These are phyloP conservation scores for Desmodus rotundus DNA, from an alignment of 2,113 vertebrate genomes.

Conservation along the genomic window DNA sequence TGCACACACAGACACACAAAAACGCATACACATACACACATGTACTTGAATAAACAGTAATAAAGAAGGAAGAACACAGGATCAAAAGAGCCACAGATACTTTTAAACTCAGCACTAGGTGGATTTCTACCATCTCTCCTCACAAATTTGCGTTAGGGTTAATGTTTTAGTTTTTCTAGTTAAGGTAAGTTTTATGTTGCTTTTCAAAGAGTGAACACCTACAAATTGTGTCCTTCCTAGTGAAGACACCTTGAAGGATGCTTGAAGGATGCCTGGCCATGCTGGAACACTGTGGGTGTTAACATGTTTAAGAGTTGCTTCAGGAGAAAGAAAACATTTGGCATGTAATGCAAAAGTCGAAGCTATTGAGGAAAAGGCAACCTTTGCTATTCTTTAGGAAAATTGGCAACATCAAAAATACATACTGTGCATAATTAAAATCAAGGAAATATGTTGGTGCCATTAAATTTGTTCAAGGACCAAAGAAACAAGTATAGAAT, in stretches of 20 bases:
- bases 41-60: background rate
- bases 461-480: slow-evolving; percentile 54
- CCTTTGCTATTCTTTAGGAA: slow-evolving; percentile 62
- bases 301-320: background rate
- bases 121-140: background rate
- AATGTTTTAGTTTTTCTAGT: background rate
- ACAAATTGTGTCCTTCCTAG: slow-evolving; percentile 14
- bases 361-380: slow-evolving; percentile 50
- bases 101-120: background rate
- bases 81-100: background rate
- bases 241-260: background rate
- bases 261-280: background rate
- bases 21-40: background rate
- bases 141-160: background rate
- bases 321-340: slow-evolving; percentile 36
- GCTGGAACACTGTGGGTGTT: slow-evolving; percentile 26
- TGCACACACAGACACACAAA: background rate
- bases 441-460: slow-evolving; percentile 46
- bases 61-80: background rate
- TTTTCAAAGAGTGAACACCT: slow-evolving; percentile 2
- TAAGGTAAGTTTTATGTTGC: background rate
- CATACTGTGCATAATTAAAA: slow-evolving; percentile 66
- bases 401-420: slow-evolving; percentile 64
- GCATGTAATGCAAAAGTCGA: slow-evolving; percentile 52
- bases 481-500: slow-evolving; percentile 48